A percentile compares a stretch with the other conserved stretches of the same genome.
phyloP scores from a whole-genome alignment of 1,140 invertebrate genomes.

The Diorhabda sublineata region DNA sequence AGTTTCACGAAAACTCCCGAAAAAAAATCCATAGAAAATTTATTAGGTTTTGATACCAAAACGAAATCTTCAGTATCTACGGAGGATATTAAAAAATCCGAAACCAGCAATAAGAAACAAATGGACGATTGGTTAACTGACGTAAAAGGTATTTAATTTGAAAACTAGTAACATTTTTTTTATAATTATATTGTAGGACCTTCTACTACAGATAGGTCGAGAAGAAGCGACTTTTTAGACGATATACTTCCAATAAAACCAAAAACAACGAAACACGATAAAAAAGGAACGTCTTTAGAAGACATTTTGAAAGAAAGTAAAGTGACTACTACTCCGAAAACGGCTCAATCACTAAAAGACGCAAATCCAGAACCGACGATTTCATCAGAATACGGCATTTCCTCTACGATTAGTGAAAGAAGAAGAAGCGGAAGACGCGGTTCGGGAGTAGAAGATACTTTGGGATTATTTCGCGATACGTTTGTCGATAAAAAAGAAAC shows the following conservation, averaged over 20 bases:
- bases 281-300: slow-evolving; percentile 35
- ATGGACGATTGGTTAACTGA: slow-evolving; percentile 12
- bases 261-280: slow-evolving; percentile 27
- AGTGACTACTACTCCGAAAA: slow-evolving; percentile 8
- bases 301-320: slow-evolving; percentile 41
- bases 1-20: slow-evolving; percentile 30
- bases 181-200: background rate
- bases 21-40: slow-evolving; percentile 38
- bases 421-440: slow-evolving; percentile 24
- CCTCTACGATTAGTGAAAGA: slow-evolving; percentile 9
- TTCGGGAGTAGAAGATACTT: slow-evolving; percentile 23
- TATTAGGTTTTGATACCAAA: slow-evolving; percentile 30
- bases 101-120: slow-evolving; percentile 13
- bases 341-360: slow-evolving; percentile 7
- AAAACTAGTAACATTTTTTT: background rate
- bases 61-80: slow-evolving; percentile 13
- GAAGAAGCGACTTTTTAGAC: slow-evolving; percentile 28
- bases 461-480: slow-evolving; percentile 11
- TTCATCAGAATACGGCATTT: slow-evolving; percentile 5
- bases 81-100: slow-evolving; percentile 6
- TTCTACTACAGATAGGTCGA: background rate
- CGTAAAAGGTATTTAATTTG: background rate
- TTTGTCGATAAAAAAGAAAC: slow-evolving; percentile 4
- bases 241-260: slow-evolving; percentile 31
- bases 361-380: background rate